Percentiles rank a stretch among this genome's conserved stretches.
These are phyloP conservation scores for Aphelinus certus DNA, from an alignment of 1,140 invertebrate species.

Conservation along the genomic window DNA sequence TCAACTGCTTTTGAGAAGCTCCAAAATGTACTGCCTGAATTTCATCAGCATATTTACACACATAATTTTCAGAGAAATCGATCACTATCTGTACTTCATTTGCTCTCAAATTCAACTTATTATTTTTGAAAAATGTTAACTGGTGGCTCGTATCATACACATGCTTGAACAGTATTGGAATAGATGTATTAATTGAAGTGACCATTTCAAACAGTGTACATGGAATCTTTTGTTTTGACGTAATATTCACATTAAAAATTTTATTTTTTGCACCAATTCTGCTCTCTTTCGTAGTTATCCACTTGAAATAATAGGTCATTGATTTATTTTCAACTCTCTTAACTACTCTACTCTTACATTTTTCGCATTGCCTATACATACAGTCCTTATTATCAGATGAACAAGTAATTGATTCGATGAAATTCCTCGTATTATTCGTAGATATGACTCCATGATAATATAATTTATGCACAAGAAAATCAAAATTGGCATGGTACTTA, in stretches of 20 bases:
- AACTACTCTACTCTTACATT: slow-evolving; percentile 34
- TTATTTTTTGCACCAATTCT: slow-evolving; percentile 20
- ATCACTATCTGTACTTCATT: slow-evolving; percentile 51
- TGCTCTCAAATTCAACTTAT: slow-evolving; percentile 49
- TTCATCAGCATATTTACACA: slow-evolving; percentile 53
- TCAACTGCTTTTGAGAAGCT: slow-evolving; percentile 48
- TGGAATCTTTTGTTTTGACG: slow-evolving; percentile 28
- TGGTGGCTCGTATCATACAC: slow-evolving; percentile 48
- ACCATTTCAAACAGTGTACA: slow-evolving; percentile 25
- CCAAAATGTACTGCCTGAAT: slow-evolving; percentile 55
- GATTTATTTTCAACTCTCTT: slow-evolving; percentile 11
- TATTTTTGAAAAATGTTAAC: slow-evolving; percentile 44
- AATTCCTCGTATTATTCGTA: slow-evolving; percentile 35
- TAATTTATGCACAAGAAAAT: slow-evolving; percentile 17
- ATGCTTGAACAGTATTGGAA: slow-evolving; percentile 44
- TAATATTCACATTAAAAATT: slow-evolving; percentile 33
- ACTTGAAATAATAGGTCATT: slow-evolving; percentile 30
- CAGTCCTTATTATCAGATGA: slow-evolving; percentile 36
- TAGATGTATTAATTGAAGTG: slow-evolving; percentile 22
- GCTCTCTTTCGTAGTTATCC: slow-evolving; percentile 21
- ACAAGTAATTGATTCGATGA: slow-evolving; percentile 35
- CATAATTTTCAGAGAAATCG: slow-evolving; percentile 57
- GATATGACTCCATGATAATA: slow-evolving; percentile 23
- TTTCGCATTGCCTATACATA: slow-evolving; percentile 35
- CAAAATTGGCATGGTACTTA: slow-evolving; percentile 29